These are phyloP conservation scores for Limnephilus marmoratus DNA, from an alignment of 2,888 invertebrate genomes.

Conservation along the genomic window DNA sequence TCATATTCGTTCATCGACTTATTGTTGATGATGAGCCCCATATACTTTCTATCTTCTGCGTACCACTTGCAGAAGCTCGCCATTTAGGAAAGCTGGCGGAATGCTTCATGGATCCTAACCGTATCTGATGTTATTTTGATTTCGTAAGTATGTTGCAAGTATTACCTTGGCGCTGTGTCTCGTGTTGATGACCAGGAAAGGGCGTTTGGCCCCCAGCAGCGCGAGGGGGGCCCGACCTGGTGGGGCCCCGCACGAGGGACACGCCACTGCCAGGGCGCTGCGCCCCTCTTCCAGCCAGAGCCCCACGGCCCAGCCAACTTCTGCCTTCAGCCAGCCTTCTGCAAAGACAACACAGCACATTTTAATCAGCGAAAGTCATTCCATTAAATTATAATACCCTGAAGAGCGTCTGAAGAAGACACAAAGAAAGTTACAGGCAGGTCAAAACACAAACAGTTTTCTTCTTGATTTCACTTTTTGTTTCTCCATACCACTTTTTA, in stretches of 20 bases:
- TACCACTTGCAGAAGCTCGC: too few relatives aligned
- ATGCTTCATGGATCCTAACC: too few relatives aligned
- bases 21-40: too few relatives aligned
- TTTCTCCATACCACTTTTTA: neutral
- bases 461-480: too few relatives aligned
- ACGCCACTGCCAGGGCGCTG: conserved; percentile 86
- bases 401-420: too few relatives aligned
- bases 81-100: too few relatives aligned
- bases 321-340: conserved; percentile 90
- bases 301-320: conserved; percentile 85
- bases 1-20: too few relatives aligned
- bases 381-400: too few relatives aligned
- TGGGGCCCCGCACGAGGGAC: conserved; percentile 84
- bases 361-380: too few relatives aligned
- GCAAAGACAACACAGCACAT: conserved; percentile 54
- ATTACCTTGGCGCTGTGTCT: conserved; percentile 81
- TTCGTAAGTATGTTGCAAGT: neutral
- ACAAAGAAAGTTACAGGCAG: too few relatives aligned
- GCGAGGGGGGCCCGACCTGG: conserved; percentile 82
- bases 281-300: conserved; percentile 86
- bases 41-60: too few relatives aligned
- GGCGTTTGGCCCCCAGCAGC: conserved; percentile 82
- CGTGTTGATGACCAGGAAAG: conserved; percentile 89
- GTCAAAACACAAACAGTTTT: too few relatives aligned
- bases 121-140: conserved; percentile 62